Conservation (phyloP, 2,888 invertebrate genomes). For the Noctua fimbriata region DNA sequence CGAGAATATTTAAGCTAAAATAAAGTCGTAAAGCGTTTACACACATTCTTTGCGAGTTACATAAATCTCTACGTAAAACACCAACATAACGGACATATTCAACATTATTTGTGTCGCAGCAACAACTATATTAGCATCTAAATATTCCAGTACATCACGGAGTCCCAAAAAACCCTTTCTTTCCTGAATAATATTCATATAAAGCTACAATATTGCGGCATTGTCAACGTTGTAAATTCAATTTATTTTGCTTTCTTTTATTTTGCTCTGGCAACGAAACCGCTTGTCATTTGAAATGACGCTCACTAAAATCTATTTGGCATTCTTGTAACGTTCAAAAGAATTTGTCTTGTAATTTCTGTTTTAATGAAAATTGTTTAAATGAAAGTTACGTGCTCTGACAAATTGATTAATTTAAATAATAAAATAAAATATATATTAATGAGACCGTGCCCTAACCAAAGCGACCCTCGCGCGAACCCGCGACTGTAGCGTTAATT, state of each 20-base stretch:
- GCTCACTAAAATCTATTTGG: conserved; percentile 31
- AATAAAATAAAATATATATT: not conserved
- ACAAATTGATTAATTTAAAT: not conserved
- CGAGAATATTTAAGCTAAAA: conserved; percentile 15
- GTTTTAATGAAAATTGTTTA: not conserved
- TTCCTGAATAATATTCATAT: conserved; percentile 58
- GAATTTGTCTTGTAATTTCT: conserved; percentile 11
- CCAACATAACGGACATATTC: conserved; percentile 39
- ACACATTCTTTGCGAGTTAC: conserved; percentile 47
- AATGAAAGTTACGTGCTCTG: conserved; percentile 4
- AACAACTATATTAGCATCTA: conserved; percentile 57
- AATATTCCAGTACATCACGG: conserved; percentile 41
- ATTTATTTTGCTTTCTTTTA: conserved; percentile 50
- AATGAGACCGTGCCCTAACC: not conserved
- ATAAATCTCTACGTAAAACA: conserved; percentile 48
- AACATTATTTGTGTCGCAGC: conserved; percentile 40
- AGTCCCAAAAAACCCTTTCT: conserved; percentile 48
- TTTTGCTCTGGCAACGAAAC: conserved; percentile 35
- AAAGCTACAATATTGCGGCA: conserved; percentile 45
- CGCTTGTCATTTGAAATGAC: conserved; percentile 30
- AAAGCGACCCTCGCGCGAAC: no score
- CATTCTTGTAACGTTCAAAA: conserved; percentile 13
- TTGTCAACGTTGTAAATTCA: conserved; percentile 55
- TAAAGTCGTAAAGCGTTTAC: conserved; percentile 39
- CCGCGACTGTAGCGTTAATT: fast-evolving